phyloP scores from a whole-genome alignment of 2,888 invertebrate genomes.

The Monopis laevigella region DNA sequence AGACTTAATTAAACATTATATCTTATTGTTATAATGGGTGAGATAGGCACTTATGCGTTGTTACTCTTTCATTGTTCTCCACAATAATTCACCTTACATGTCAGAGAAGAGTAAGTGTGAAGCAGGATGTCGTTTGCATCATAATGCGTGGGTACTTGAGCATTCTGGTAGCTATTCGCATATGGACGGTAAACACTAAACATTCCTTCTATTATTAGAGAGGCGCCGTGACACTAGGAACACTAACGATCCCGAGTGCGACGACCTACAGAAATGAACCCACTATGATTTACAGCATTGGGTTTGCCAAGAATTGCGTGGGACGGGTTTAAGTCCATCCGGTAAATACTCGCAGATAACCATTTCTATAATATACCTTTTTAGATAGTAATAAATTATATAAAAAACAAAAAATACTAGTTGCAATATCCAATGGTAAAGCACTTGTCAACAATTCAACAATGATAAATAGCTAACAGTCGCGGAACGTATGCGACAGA shows the following conservation, averaged over 20 bases:
- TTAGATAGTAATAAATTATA: no score
- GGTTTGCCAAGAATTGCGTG: slow-evolving; percentile 50
- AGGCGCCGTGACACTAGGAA: slow-evolving; percentile 63
- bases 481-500: slow-evolving; percentile 33
- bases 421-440: no score
- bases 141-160: slow-evolving; percentile 7
- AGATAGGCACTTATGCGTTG: no score
- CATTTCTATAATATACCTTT: no score
- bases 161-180: slow-evolving; percentile 3
- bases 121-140: not conserved
- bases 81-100: no score
- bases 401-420: no score
- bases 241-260: slow-evolving; percentile 55
- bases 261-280: slow-evolving; percentile 62
- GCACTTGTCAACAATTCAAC: slow-evolving; percentile 34
- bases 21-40: no score
- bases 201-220: slow-evolving; percentile 64
- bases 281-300: slow-evolving; percentile 59
- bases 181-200: slow-evolving; percentile 36
- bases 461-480: slow-evolving; percentile 45
- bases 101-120: not conserved
- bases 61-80: no score
- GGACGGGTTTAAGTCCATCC: slow-evolving; percentile 25
- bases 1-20: slow-evolving; percentile 57
- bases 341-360: no score